phyloP scores from a whole-genome alignment of 1,140 invertebrate species.

The Apocrypta bakeri region DNA sequence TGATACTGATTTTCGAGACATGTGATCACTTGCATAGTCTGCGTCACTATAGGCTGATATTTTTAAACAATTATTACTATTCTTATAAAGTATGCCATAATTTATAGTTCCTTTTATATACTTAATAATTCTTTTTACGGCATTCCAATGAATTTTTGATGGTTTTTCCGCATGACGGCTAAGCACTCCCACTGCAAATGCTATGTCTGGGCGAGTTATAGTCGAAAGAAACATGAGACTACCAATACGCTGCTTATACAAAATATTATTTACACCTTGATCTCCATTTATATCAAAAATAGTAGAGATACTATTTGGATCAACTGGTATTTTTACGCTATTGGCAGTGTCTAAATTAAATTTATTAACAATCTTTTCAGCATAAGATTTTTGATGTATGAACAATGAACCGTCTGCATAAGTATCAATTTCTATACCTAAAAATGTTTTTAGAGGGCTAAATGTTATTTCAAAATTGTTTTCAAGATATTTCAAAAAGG shows the following conservation, averaged over 20 bases:
- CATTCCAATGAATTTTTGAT: conserved; percentile 45
- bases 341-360: conserved; percentile 58
- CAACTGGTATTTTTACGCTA: conserved; percentile 25
- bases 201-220: conserved; percentile 52
- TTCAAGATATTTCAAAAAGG: conserved; percentile 22
- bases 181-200: conserved; percentile 50
- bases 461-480: conserved; percentile 48
- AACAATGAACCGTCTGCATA: conserved; percentile 59
- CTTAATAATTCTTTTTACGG: conserved; percentile 57
- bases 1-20: conserved; percentile 49
- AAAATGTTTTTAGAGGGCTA: conserved; percentile 32
- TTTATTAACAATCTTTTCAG: conserved; percentile 56
- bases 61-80: background rate
- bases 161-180: conserved; percentile 50
- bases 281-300: conserved; percentile 42
- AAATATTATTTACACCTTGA: background rate
- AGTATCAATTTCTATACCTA: conserved; percentile 59
- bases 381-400: conserved; percentile 60
- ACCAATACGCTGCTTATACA: conserved; percentile 20
- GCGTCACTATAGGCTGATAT: conserved; percentile 55
- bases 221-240: background rate
- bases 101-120: conserved; percentile 59
- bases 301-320: conserved; percentile 9
- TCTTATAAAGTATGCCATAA: conserved; percentile 49
- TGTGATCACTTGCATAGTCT: conserved; percentile 55